Evolutionary conservation across 2,888 invertebrate species (phyloP), one percentile per base, ranked within the genome.

Genomic region (Helleia helle): DNA sequence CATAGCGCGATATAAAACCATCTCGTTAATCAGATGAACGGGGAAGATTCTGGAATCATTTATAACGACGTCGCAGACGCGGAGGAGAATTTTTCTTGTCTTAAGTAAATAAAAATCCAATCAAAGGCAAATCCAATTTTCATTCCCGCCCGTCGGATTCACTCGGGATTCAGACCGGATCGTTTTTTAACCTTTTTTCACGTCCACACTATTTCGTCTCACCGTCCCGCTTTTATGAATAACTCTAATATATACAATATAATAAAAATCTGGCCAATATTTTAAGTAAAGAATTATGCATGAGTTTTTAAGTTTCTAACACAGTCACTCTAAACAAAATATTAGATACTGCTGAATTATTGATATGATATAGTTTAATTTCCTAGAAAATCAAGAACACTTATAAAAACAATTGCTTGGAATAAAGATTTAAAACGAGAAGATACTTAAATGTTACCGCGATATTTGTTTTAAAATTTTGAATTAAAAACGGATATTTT

Each of bases 21-120:
- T 38, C 36, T 50, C 48, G 49, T 53, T 57, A 51, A 57, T 52
- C 53, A 55, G 46, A 22, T 42, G 38, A 48, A 44, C 43, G 38
- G 47, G 31, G 46, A 36, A 29, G 40, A 43, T 46, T 50, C 44
- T 65, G 69, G 76, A 80, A 77, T 71, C 80, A 83, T 83, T 81
- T 80, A 80, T 79, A 77, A 80, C 70, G 69, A 69, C 68, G 71
- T 65, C 67, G 59, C 56, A 52, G 50, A 41, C 53, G 54, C 49
- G 54, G 54, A 50, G 53, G 65, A 60, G 67, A 79, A 77, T 79
- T 81, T 79, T 81, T 83, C 83, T 84, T 83, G 83, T 83, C 83
- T 83, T 84, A 83, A 83, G 83, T 83, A 83, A 84, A 84, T 84
- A 84, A 83, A 83, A 83, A 80, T 83, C 83, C 83, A 84, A 84